Base-by-base conservation (phyloP, 2,113 vertebrate species). In the Leucopsar rothschildi region DNA sequence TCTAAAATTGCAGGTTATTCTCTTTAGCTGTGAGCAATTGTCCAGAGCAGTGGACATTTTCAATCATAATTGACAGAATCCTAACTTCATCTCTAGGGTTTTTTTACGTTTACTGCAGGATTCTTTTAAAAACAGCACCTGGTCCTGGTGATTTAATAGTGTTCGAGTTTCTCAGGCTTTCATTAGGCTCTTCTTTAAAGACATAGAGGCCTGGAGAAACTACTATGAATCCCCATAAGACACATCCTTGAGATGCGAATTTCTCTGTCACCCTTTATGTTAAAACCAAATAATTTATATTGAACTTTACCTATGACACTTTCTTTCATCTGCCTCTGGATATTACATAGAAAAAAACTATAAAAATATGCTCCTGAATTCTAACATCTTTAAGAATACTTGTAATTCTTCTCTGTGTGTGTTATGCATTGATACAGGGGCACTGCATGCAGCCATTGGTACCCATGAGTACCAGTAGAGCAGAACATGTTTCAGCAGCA, bases 81-180 rank as follows among this genome's bases (percentile, higher is more conserved):
- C 65, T 73, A 37, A 72, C n/a, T 40, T 25, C 52, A 53, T 77
- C 35, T 91, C 39, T 29, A 11, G 10, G 4, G 4, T 25, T 50
- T 78, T 66, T 72, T 76, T 28, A 39, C 40, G 13, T 81, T 75
- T 84, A 47, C 64, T 88, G 53, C 11, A 27, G 40, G 35, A 24
- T 71, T 78, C 39, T 64, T 86, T n/a, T 83, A 22, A 89, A 92
- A 92, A 84, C 12, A 89, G 47, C 17, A 61, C 66, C 39, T 69
- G 27, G 15, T 87, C 82, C 33, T 69, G 27, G 15, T 90, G 57
- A 60, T 94, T 66, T 88, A 35, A 35, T 22, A 33, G 25, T 42
- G 39, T 82, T 87, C 49, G 53, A 91, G 50, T 82, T 89, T 91
- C 77, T 85, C 53, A 56, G 31, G 37, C 53, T 87, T 88, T 80